Evolutionary conservation across 2,113 vertebrate genomes (phyloP), one percentile per base, ranked within the genome.

Genomic region (Callopanchax toddi): DNA sequence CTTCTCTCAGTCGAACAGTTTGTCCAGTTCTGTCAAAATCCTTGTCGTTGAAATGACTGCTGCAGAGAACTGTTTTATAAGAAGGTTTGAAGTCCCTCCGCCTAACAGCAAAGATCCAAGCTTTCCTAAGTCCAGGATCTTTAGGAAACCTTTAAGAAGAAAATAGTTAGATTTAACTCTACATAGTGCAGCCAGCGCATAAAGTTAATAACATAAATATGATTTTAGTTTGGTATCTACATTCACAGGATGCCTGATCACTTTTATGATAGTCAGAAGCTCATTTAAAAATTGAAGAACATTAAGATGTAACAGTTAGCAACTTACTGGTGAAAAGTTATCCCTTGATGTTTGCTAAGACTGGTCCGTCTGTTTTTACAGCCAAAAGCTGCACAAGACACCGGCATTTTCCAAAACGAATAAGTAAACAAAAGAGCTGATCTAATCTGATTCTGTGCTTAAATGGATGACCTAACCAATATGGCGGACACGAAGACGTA

Each of bases 1-100:
- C 37, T 40, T 56, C 54, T 21, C 54, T 56, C 21, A 56, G 23
- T 40, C 54, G 36, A 17, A 56, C 54, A 40, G 54, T 56, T 42
- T 56, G 54, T 42, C 54, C 54, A 25, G 54, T 56, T 42, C 54
- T 23, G 54, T 56, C 54, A 56, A 56, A 56, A 25, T 56, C 54
- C 21, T 21, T 17, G 16, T 25, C 20, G 4, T 9, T 17, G n/a
- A 56, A 56, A 23, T 56, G 54, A 40, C 39, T 11, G 22, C 54
- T 56, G 10, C 54, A 56, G 36, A 56, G 54, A 25, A 25, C 36
- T 1, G 54, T 56, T 17, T 40, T 40, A 25, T 17, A 15, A n/a
- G 54, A 56, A 20, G 54, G 54, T 37, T 25, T 40, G 22, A 56
- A 56, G 22, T 56, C 37, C 21, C 15, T 40, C 21, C 54, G 37